Base-by-base conservation (phyloP, 2,797 vertebrate species). In the Poecilia gillii region DNA sequence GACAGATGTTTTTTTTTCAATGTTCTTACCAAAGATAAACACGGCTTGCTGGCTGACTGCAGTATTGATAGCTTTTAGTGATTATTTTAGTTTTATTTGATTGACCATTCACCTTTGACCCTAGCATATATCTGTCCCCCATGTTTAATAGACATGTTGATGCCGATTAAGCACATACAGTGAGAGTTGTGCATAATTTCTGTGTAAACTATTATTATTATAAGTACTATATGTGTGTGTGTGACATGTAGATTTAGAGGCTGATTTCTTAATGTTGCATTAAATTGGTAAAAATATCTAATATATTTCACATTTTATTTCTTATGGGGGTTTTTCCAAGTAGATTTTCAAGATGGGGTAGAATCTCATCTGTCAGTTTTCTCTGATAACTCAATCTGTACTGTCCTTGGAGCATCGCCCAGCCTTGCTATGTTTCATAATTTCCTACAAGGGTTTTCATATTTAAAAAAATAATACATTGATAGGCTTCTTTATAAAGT, bases 71-170 rank as follows among this genome's bases (percentile, higher is more conserved):
- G 31, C 57, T 18, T 62, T 68, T 83, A 62, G 75, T 76, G 49
- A 84, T 78, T 68, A 46, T n/a, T 49, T 49, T 8, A 16, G 46
- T 5, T 33, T 20, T 79, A 46, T 84, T 74, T 71, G 49, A 14
- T 74, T 68, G 51, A 71, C 76, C 76, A 84, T 82, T 82, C 51
- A 77, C 84, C 72, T 85, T 84, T 84, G 70, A 14, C 36, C 33
- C 62, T 6, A 11, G n/a, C 51, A 68, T 79, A 33, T 0, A 75
- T 59, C 53, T 9, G 23, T 47, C 28, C 31, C 51, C 33, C 71
- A 76, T 8, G 0, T 31, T 74, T 73, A 68, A 78, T 71, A 73
- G 76, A 76, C 72, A 18, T 55, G 3, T 66, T 28, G 23, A 64
- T 68, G 62, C 68, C 66, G 36, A 68, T 45, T 39, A 49, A 72